Base-by-base conservation (phyloP, 2,888 invertebrate genomes). In the Pinctada fucata region DNA sequence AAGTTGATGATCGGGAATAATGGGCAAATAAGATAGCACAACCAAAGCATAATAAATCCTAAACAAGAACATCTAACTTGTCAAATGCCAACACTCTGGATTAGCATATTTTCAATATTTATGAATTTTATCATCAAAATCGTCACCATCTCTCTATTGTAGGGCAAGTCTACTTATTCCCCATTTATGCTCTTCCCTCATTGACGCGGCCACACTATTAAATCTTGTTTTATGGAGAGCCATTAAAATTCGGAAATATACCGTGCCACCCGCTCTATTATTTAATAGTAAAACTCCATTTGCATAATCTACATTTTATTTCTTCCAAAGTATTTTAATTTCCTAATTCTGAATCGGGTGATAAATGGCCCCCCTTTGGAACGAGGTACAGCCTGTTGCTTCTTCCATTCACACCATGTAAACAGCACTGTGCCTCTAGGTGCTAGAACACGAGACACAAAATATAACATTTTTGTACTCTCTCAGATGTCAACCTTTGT, bases 71-170 rank as follows among this genome's bases (percentile, higher is more conserved):
- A 74, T 74, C 65, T 31, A 50, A 66, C 49, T 74, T 74, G 74
- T 74, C 74, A 74, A 74, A 74, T 74, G 74, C 74, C 74, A 74
- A 64, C 51, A 47, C 16, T 65, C 31, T 13, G 51, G 74, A 66
- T 74, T 74, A 74, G 74, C 74, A 74, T 74, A 74, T 66, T 74
- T 66, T 74, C 74, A 74, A 74, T 74, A 63, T 74, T 31, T 66
- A 66, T 74, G 74, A 74, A 74, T 74, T 74, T 74, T 74, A 74
- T 74, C 74, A 50, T 50, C 31, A 49, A 66, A 47, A 74, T 74
- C 74, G 65, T 63, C 52, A 47, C 72, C 50, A 52, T 72, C 72
- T 58, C 47, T 67, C 52, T 69, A 75, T 63, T 31, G 67, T 8
- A 31, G 58, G 8, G 45, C 16, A 4, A 75, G 58, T 50, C 75